Percentiles rank a stretch among this genome's conserved stretches.
Evolutionary conservation across 1,140 invertebrate genomes (phyloP).

Genomic region (Subanguina moxae): DNA sequence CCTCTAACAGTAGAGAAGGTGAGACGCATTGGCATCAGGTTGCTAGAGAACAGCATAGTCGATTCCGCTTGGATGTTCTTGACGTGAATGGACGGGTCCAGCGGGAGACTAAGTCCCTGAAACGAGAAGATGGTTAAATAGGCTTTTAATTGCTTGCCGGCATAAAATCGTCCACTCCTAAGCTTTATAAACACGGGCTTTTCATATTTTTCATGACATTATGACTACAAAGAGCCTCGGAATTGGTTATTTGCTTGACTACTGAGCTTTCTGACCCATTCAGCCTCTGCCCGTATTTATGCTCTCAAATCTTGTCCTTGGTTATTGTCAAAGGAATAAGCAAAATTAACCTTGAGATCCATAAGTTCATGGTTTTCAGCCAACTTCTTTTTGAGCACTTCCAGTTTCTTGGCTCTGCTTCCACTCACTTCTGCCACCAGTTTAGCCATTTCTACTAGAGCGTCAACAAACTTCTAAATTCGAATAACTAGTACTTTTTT

Average conservation of each 20-base stretch:
- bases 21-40: slow-evolving; percentile 91
- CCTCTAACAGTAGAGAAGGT: slow-evolving; percentile 74
- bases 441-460: slow-evolving; percentile 34
- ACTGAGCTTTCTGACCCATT: too few species aligned
- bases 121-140: slow-evolving; percentile 15
- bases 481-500: neutral
- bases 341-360: slow-evolving; percentile 71
- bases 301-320: too few species aligned
- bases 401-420: slow-evolving; percentile 80
- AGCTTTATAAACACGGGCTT: too few species aligned
- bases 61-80: slow-evolving; percentile 79
- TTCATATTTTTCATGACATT: too few species aligned
- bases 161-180: too few species aligned
- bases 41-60: slow-evolving; percentile 91
- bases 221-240: neutral
- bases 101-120: slow-evolving; percentile 32
- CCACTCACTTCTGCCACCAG: slow-evolving; percentile 63
- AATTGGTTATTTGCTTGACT: too few species aligned
- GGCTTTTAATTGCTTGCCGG: too few species aligned
- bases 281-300: too few species aligned
- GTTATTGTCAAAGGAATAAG: neutral
- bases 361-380: slow-evolving; percentile 76
- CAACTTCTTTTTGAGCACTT: slow-evolving; percentile 26
- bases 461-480: slow-evolving; percentile 33
- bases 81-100: slow-evolving; percentile 68